These are phyloP conservation scores for Ciconia nigra DNA, from an alignment of 2,797 vertebrate genomes.

Conservation along the genomic window DNA sequence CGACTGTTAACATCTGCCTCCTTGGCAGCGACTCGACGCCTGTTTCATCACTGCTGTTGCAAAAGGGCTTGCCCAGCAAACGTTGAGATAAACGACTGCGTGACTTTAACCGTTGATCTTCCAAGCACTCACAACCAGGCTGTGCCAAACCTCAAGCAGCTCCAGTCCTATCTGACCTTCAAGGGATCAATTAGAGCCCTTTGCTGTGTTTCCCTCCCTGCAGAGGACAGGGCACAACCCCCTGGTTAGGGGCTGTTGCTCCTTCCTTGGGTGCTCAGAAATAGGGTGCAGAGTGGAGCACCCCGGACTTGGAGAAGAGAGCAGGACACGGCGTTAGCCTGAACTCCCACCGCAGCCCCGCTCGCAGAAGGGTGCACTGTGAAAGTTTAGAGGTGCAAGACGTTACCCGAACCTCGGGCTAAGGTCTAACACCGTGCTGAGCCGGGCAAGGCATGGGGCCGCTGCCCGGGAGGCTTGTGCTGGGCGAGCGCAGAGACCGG, in stretches of 20 bases:
- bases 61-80: neutral
- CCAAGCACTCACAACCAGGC: neutral
- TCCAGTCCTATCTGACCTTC: neutral
- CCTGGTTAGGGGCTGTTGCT: neutral
- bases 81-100: neutral
- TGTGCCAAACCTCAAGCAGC: neutral
- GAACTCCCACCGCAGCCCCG: neutral
- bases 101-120: neutral
- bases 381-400: neutral
- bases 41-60: neutral
- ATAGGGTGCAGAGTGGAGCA: neutral
- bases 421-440: neutral
- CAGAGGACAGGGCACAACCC: neutral
- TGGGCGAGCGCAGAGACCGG: rapidly evolving
- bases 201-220: neutral
- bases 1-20: neutral
- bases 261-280: neutral
- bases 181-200: neutral
- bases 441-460: rapidly evolving
- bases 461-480: rapidly evolving
- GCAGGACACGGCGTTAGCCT: neutral
- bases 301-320: neutral
- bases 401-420: rapidly evolving
- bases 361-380: rapidly evolving
- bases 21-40: neutral